Conservation (phyloP, 1,140 invertebrate genomes). For the Hycleus phaleratus region DNA sequence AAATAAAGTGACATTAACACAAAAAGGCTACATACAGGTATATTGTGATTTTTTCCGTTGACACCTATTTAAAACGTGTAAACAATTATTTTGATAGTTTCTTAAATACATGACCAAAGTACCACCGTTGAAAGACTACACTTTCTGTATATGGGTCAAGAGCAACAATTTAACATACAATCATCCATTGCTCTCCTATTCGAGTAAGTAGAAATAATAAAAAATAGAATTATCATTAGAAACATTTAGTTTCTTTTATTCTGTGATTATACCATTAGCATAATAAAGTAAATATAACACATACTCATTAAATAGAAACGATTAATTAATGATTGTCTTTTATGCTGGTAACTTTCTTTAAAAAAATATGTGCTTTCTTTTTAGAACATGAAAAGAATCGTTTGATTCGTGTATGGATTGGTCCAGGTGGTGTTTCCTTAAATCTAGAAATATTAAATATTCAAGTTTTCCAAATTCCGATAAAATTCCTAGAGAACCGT, state of each 20-base stretch:
- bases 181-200: slow-evolving; percentile 59
- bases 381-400: slow-evolving; percentile 52
- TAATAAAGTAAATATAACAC: too few relatives aligned
- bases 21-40: slow-evolving; percentile 56
- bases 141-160: slow-evolving; percentile 58
- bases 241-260: too few relatives aligned
- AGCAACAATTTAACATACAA: slow-evolving; percentile 49
- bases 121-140: slow-evolving; percentile 54
- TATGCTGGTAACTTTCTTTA: neutral
- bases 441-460: slow-evolving; percentile 50
- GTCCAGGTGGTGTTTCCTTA: slow-evolving; percentile 45
- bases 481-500: slow-evolving; percentile 44
- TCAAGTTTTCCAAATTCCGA: slow-evolving; percentile 41
- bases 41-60: neutral
- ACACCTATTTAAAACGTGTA: neutral
- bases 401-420: slow-evolving; percentile 53
- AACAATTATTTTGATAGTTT: slow-evolving; percentile 46
- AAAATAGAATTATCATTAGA: neutral
- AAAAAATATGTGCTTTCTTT: neutral
- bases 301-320: too few relatives aligned
- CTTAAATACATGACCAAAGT: slow-evolving; percentile 54
- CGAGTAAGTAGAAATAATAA: slow-evolving; percentile 47
- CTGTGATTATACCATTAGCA: too few relatives aligned
- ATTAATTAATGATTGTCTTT: too few relatives aligned
- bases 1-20: slow-evolving; percentile 52